Conservation (phyloP, 2,888 invertebrate genomes). For the Fissipunctia ypsillon region DNA sequence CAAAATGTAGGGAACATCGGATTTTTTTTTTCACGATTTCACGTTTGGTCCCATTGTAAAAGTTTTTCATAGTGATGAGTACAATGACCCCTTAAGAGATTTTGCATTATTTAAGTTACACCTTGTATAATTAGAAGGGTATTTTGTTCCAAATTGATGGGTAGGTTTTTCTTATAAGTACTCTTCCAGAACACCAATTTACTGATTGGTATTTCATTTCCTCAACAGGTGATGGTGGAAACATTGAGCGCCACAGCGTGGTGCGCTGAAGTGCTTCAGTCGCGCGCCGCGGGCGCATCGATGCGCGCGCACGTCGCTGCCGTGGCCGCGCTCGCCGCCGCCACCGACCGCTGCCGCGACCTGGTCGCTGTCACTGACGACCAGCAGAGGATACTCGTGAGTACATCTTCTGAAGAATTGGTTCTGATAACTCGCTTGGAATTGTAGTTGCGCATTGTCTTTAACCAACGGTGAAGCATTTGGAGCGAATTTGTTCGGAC, state of each 20-base stretch:
- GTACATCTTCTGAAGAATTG: slow-evolving; percentile 45
- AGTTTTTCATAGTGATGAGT: too few species aligned
- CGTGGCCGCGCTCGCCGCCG: slow-evolving; percentile 95
- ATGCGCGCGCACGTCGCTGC: slow-evolving; percentile 95
- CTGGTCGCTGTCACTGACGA: slow-evolving; percentile 97
- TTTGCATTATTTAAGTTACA: too few species aligned
- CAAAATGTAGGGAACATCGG: too few species aligned
- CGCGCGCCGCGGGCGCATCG: slow-evolving; percentile 94
- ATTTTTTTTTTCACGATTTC: too few species aligned
- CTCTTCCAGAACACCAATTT: neutral
- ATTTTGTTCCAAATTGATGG: neutral
- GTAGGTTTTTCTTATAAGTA: neutral
- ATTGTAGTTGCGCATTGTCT: neutral
- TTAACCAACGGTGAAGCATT: neutral
- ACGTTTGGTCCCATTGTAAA: too few species aligned
- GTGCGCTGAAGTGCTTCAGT: slow-evolving; percentile 93
- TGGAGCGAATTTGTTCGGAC: neutral
- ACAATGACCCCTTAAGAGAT: too few species aligned
- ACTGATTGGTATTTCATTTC: neutral
- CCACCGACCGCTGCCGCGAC: slow-evolving; percentile 96
- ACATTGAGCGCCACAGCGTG: slow-evolving; percentile 91
- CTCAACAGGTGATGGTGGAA: slow-evolving; percentile 92
- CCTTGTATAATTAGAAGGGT: too few species aligned
- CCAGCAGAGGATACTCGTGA: slow-evolving; percentile 95
- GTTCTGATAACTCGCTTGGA: neutral